Base-by-base conservation (phyloP, 92 coral and sea anemone genomes). In the Nematostella vectensis region DNA sequence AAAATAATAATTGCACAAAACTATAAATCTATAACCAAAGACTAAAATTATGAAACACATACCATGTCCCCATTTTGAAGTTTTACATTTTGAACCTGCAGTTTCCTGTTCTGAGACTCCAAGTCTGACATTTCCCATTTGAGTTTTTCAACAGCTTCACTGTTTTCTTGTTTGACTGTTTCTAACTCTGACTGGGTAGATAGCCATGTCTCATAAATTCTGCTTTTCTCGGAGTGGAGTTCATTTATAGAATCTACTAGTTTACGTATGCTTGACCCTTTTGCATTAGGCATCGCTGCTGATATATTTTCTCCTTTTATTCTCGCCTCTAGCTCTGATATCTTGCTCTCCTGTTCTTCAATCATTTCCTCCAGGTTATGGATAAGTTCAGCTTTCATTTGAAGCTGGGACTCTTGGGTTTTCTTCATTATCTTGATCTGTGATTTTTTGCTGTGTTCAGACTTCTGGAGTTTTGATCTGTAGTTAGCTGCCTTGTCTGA, bases 381-480 rank as follows among this genome's bases (percentile, higher is more conserved):
- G 4, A 89, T 85, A n/a, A 89, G 77, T 36, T 77, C 88, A 11
- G 75, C 94, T 77, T 89, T 89, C 72, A 85, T 68, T 18, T 76
- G 74, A 55, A 80, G 54, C 37, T 85, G 88, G 48, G 88, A 76
- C 71, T 89, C 95, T 16, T 89, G 89, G 2, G 95, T 89, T 61
- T 85, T 89, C 72, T 85, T 89, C 71, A 89, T 78, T 33, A 89
- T 89, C 44, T 89, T 85, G n/a, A 89, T 64, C 44, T 89, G 97
- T 1, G 89, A 85, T 53, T 89, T 89, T 59, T 82, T 89, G 71
- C 74, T 85, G 50, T 67, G 73, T 43, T 89, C 97, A 25, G 95
- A 72, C 65, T 89, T 89, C 59, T 76, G 86, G 23, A 89, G 83
- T 50, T 63, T 69, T 23, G 87, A 57, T 65, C 72, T 74, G 67